A percentile compares a stretch with the other conserved stretches of the same genome.
Evolutionary conservation across 2,113 vertebrate species (phyloP).

Genomic region (Vimba vimba): DNA sequence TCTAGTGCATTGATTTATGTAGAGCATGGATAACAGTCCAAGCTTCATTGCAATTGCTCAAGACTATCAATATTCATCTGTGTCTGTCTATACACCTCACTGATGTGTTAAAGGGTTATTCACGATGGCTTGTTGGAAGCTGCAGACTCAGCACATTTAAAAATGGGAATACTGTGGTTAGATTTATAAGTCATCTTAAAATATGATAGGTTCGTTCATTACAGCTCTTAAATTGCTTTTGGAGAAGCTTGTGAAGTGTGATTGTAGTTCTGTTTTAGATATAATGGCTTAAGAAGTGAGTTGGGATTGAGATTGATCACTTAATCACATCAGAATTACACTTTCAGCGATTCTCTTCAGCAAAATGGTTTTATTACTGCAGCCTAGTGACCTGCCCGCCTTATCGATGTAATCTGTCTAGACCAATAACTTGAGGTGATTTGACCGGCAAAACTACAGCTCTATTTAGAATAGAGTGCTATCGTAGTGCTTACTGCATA

Average conservation of each 20-base stretch:
- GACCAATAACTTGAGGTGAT: background rate
- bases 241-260: conserved; percentile 2
- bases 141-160: background rate
- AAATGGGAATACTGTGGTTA: background rate
- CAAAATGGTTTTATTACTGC: conserved; percentile 17
- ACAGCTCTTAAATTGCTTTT: background rate
- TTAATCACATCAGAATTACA: conserved; percentile 40
- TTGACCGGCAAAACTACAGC: background rate
- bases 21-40: background rate
- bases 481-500: background rate
- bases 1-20: background rate
- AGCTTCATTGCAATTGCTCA: background rate
- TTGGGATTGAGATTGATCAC: conserved; percentile 39
- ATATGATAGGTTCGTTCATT: conserved; percentile 11
- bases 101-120: background rate
- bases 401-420: background rate
- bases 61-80: conserved; percentile 30
- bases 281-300: conserved; percentile 2
- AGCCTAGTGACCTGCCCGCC: conserved; percentile 9
- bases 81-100: conserved; percentile 15
- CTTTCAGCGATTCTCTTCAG: background rate
- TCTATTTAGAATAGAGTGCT: background rate
- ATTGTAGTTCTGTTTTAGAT: conserved; percentile 16
- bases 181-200: conserved; percentile 12
- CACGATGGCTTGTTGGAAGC: background rate